Evolutionary conservation across 2,797 vertebrate genomes (phyloP), one percentile per base, ranked within the genome.

Genomic region (Atherinosoma microstoma): DNA sequence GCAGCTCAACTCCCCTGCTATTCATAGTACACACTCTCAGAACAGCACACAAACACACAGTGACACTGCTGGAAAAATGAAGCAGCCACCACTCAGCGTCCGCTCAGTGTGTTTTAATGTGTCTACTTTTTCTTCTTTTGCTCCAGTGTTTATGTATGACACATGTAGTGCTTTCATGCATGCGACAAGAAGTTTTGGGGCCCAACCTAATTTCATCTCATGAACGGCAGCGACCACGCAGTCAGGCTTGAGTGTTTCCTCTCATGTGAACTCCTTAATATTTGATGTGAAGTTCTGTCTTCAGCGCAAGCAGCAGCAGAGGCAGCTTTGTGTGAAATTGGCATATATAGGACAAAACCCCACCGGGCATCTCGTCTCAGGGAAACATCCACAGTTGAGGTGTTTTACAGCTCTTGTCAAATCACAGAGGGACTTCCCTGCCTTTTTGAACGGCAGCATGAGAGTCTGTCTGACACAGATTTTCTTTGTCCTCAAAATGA

Each of bases 231-330:
- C 82, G 82, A 70, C 73, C 72, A 70, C 35, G 61, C 73, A 64
- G 42, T 32, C 65, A 24, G 29, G 69, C 83, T 79, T 60, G 76
- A 83, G 80, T 78, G 84, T 83, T 78, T 68, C 82, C 78, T 73
- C 66, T 65, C 63, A 58, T 86, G 67, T 86, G 77, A 85, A 88
- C 67, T 84, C 77, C 69, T 94, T 73, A 94, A 94, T 94, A 94
- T 94, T 94, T 94, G 69, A 94, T 94, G 81, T 65, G 56, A 82
- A 85, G 74, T 79, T 89, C 87, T 84, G 84, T 84, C 83, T 91
- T 89, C 60, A 82, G 87, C 76, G 71, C 78, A 38, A 85, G 80
- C 78, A 49, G 83, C 64, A 59, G 83, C 67, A 83, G 79, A 69
- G 45, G 83, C 80, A 78, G 80, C 85, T 87, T 88, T 87, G 89